Percentiles rank a stretch among this genome's conserved stretches.
Evolutionary conservation across 2,888 invertebrate species (phyloP).

Genomic region (Nomada flava): DNA sequence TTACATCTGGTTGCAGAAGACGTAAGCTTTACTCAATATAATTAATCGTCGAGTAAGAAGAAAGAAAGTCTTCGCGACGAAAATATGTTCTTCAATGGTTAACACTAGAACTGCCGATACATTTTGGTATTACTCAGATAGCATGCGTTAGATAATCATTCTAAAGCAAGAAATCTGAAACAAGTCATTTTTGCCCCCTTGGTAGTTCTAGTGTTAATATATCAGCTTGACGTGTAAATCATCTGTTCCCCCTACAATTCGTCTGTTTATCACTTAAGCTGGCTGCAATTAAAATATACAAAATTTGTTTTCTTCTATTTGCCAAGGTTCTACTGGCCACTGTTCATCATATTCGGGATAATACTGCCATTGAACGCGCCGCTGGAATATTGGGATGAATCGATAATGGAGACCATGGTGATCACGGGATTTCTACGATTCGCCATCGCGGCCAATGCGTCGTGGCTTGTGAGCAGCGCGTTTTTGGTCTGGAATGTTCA

Average conservation of each 20-base stretch:
- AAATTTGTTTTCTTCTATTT: background rate
- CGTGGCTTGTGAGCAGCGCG: constrained; percentile 91
- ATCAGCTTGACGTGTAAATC: no score
- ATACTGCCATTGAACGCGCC: constrained; percentile 91
- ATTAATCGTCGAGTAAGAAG: background rate
- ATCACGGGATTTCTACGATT: constrained; percentile 90
- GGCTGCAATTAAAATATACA: no score
- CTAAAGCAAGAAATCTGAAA: no score
- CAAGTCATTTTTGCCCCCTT: no score
- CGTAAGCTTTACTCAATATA: constrained; percentile 85
- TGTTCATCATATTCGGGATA: constrained; percentile 87
- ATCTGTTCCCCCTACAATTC: no score
- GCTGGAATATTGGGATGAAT: constrained; percentile 92
- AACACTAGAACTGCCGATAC: background rate
- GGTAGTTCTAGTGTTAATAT: no score
- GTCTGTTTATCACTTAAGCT: no score
- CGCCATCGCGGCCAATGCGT: constrained; percentile 87
- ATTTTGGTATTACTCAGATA: no score
- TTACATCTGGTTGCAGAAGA: constrained; percentile 93
- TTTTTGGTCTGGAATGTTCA: constrained; percentile 90
- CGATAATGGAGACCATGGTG: constrained; percentile 87
- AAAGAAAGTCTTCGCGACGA: background rate
- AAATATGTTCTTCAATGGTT: background rate
- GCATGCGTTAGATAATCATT: no score
- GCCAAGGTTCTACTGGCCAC: constrained; percentile 88